Conservation (phyloP, 2,797 vertebrate species). For the Podarcis lilfordi region DNA sequence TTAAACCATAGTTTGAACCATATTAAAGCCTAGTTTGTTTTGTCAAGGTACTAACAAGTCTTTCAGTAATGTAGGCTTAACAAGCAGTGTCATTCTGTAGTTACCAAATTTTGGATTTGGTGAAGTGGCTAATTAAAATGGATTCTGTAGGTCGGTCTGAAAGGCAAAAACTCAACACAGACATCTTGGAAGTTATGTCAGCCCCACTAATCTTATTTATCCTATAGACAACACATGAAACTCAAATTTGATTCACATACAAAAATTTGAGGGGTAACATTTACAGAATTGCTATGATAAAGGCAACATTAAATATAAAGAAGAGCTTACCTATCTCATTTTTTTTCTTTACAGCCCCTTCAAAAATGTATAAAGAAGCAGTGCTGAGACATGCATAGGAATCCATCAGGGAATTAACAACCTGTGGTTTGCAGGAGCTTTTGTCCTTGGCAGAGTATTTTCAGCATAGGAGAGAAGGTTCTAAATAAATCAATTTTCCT, state of each 20-base stretch:
- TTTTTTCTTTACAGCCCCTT: constrained; percentile 22
- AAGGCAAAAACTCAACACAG: too few relatives aligned
- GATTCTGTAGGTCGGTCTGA: not conserved
- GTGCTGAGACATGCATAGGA: constrained; percentile 45
- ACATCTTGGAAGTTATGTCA: too few relatives aligned
- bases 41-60: not conserved
- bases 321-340: not conserved
- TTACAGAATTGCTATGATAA: not conserved
- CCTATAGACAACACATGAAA: not conserved
- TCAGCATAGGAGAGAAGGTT: constrained; percentile 71
- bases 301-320: constrained; percentile 14
- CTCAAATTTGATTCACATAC: not conserved
- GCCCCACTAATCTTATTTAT: not conserved
- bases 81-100: not conserved
- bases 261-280: not conserved
- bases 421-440: constrained; percentile 76
- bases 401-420: constrained; percentile 72
- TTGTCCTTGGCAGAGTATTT: constrained; percentile 78
- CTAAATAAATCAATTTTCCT: constrained; percentile 82
- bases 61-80: not conserved
- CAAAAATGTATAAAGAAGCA: constrained; percentile 52
- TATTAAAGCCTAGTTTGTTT: too few relatives aligned
- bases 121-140: not conserved
- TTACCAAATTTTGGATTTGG: not conserved
- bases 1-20: too few relatives aligned